Conservation (phyloP, 1,140 invertebrate species). For the Gyrodactylus salaris region DNA sequence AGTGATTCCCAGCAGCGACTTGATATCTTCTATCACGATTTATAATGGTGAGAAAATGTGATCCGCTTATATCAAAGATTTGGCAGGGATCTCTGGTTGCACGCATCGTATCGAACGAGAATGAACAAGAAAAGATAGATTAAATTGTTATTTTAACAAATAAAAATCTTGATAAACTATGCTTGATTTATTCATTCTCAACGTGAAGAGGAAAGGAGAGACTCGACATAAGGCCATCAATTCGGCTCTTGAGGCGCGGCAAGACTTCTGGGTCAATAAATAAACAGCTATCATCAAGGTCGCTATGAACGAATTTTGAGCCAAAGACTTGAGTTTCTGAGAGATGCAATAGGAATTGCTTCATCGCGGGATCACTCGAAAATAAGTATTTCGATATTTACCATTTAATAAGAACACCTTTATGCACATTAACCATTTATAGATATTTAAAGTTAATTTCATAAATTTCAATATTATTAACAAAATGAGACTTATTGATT, state of each 20-base stretch:
- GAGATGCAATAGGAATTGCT: constrained; percentile 78
- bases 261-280: constrained; percentile 73
- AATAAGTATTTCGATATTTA: constrained; percentile 9
- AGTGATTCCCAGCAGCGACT: not conserved
- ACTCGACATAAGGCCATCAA: constrained; percentile 83
- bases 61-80: too few species aligned
- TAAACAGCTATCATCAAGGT: constrained; percentile 70
- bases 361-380: constrained; percentile 84
- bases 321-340: constrained; percentile 69
- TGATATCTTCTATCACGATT: not conserved
- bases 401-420: not conserved
- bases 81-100: too few species aligned
- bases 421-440: not conserved
- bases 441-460: not conserved
- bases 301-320: constrained; percentile 51
- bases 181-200: constrained; percentile 26
- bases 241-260: constrained; percentile 43
- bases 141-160: constrained; percentile 1
- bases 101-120: too few species aligned
- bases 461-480: too few species aligned
- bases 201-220: constrained; percentile 49
- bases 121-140: too few species aligned
- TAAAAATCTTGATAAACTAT: too few species aligned
- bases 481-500: too few species aligned
- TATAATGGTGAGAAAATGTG: not conserved